Base-by-base conservation (phyloP, 53 echinoderm and acorn worm genomes). In the Hippasteria phrygiana region DNA sequence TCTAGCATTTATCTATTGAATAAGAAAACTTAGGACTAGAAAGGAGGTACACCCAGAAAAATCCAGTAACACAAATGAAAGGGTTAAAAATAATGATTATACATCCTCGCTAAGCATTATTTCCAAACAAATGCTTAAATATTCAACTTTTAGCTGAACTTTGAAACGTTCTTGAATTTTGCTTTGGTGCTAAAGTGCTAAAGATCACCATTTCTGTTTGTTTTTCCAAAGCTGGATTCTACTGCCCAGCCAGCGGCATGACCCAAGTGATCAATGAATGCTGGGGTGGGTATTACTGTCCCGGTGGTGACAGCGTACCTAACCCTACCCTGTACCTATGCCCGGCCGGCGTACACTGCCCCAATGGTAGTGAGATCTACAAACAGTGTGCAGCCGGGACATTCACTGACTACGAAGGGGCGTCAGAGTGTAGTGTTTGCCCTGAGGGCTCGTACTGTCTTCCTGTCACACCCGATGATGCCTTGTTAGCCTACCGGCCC, bases 251-350 rank as follows among this genome's bases (percentile, higher is more conserved):
- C 9, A 96, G 92, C 82, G 94, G 95, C 27, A 96, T 96, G 88
- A 98, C 94, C 0, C 78, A 66, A 1, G 94, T 94, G 42, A 78
- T 75, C 0, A 91, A 96, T 18, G 66, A 88, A n/a, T 98, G 98
- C 80, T 97, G 93, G 94, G 98, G 98, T 6, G 98, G 98, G 1
- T 98, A 82, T 77, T 98, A 98, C 91, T 98, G 98, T 79, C 97
- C 97, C 10, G 86, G 86, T 0, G 91, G 91, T 22, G 90, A 93
- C 82, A 91, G 90, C 51, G 87, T 89, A 17, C 98, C 98, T 70
- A 98, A 98, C 40, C 95, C 98, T 4, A 45, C 91, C 11, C 82
- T 83, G 36, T 98, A 95, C 80, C 75, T 87, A 28, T 98, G 98
- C 64, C 98, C 98, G 0, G 75, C 84, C 18, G 98, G 98, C 3